phyloP scores from a whole-genome alignment of 92 coral and sea anemone genomes.

The Epizoanthus illoricatus region DNA sequence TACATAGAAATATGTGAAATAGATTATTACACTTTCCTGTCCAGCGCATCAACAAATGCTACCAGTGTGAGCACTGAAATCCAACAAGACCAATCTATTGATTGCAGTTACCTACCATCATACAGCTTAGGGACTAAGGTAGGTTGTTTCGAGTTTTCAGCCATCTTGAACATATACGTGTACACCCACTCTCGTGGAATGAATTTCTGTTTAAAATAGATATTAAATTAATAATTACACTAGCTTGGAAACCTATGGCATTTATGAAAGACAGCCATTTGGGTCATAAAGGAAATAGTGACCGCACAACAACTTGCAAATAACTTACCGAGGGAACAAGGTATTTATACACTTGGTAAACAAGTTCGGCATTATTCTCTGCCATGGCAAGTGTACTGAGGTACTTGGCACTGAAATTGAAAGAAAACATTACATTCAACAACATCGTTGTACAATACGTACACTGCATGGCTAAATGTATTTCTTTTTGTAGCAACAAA shows the following conservation, averaged over 20 bases:
- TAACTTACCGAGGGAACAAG: slow-evolving; percentile 33
- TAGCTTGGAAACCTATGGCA: too few relatives aligned
- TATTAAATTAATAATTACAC: background rate
- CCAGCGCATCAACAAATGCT: background rate
- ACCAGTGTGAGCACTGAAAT: too few relatives aligned
- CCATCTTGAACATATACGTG: slow-evolving; percentile 70
- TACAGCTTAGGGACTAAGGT: slow-evolving; percentile 75
- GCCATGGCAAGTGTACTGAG: slow-evolving; percentile 41
- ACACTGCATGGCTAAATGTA: too few relatives aligned
- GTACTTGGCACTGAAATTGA: slow-evolving; percentile 34
- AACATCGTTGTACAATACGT: too few relatives aligned
- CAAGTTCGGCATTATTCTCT: slow-evolving; percentile 41
- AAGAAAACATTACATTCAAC: background rate
- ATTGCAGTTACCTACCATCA: slow-evolving; percentile 60
- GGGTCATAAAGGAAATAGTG: too few relatives aligned
- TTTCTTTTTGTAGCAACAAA: background rate
- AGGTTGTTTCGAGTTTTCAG: slow-evolving; percentile 66
- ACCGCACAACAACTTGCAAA: background rate
- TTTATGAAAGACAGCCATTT: too few relatives aligned
- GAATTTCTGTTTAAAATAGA: slow-evolving; percentile 67
- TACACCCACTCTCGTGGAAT: slow-evolving; percentile 89
- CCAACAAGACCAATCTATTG: too few relatives aligned
- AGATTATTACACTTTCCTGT: background rate
- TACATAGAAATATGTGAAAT: too few relatives aligned
- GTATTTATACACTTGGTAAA: slow-evolving; percentile 27